phyloP scores from a whole-genome alignment of 1,140 invertebrate species.

The Ceratina calcarata region DNA sequence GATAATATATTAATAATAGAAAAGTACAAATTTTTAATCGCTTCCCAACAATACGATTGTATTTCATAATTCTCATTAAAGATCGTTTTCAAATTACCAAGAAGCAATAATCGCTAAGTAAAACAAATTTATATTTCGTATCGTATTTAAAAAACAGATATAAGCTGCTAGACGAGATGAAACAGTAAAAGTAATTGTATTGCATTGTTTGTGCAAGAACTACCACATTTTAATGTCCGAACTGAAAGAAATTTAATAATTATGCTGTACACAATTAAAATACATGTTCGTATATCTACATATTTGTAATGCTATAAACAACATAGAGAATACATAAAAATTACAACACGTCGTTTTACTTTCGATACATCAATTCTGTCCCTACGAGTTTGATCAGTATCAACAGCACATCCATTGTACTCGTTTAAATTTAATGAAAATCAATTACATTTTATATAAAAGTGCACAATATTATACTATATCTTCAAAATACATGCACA shows the following conservation, averaged over 20 bases:
- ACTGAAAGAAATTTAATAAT: not conserved
- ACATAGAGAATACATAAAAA: not conserved
- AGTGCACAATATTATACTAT: not conserved
- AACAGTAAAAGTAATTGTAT: constrained; percentile 1
- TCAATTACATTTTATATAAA: not conserved
- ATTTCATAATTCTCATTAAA: constrained; percentile 6
- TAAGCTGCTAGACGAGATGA: constrained; percentile 8
- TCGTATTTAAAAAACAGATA: not conserved
- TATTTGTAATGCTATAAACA: not conserved
- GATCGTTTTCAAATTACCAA: not conserved
- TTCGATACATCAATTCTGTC: not conserved
- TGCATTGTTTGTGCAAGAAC: not conserved
- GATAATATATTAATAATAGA: constrained; percentile 27
- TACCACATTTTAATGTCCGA: not conserved
- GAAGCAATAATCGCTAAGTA: constrained; percentile 14
- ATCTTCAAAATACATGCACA: constrained; percentile 29
- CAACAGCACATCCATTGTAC: not conserved
- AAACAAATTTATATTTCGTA: constrained; percentile 4
- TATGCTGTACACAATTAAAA: constrained; percentile 1
- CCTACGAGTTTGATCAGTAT: not conserved
- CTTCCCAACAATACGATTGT: constrained; percentile 9
- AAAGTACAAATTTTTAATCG: constrained; percentile 20
- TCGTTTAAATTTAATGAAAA: not conserved
- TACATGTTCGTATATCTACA: not conserved
- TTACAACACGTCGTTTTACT: not conserved